Evolutionary conservation across 2,113 vertebrate genomes (phyloP).

Genomic region (Protomyctophum bolini): DNA sequence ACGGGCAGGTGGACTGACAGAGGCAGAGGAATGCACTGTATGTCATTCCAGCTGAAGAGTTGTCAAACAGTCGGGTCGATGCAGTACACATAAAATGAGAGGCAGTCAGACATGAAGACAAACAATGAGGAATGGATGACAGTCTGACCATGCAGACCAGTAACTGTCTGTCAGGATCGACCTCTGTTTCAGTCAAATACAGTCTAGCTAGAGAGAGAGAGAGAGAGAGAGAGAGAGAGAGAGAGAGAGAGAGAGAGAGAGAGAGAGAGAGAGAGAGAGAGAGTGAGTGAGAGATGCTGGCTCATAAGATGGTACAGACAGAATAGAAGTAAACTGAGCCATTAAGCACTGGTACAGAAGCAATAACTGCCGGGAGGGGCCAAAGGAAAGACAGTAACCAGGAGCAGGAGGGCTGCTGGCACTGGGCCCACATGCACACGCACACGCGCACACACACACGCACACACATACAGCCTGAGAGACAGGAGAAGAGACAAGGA

Average conservation of each 20-base stretch:
- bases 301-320: constrained; percentile 32
- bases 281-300: constrained; percentile 63
- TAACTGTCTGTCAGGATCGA: too few relatives aligned
- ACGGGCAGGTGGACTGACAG: background rate
- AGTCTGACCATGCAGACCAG: too few relatives aligned
- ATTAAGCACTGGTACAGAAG: constrained; percentile 74
- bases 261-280: too few relatives aligned
- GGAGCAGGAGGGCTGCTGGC: constrained; percentile 68
- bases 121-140: too few relatives aligned
- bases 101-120: too few relatives aligned
- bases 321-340: constrained; percentile 69
- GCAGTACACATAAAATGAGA: too few relatives aligned
- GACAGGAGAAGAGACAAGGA: constrained; percentile 55
- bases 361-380: constrained; percentile 72
- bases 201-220: constrained; percentile 57
- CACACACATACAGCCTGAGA: constrained; percentile 43
- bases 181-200: background rate
- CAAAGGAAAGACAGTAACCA: constrained; percentile 68
- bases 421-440: constrained; percentile 31
- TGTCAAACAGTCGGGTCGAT: too few relatives aligned
- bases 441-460: constrained; percentile 47
- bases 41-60: too few relatives aligned
- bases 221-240: constrained; percentile 2
- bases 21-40: background rate
- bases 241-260: background rate